Conservation (phyloP, 2,797 vertebrate species). For the Yasuhikotakia modesta region DNA sequence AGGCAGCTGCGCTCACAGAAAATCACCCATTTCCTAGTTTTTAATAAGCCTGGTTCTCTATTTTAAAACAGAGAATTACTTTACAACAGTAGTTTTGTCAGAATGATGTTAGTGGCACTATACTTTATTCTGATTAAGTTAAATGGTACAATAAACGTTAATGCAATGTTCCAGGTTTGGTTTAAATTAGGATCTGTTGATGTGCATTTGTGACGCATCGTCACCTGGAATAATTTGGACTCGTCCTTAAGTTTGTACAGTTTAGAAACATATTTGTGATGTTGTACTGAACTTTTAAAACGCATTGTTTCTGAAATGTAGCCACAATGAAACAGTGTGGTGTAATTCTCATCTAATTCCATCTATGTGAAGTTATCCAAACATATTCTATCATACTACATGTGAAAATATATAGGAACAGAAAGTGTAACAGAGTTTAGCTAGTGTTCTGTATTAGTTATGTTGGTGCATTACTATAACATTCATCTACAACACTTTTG, state of each 20-base stretch:
- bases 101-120: background rate
- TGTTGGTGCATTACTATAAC: too few species aligned
- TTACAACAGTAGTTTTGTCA: background rate
- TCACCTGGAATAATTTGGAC: too few species aligned
- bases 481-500: too few species aligned
- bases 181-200: background rate
- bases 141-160: background rate
- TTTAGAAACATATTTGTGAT: background rate
- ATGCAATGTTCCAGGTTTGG: background rate
- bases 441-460: too few species aligned
- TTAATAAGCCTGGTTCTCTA: constrained; percentile 3
- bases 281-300: background rate
- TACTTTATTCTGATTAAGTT: background rate
- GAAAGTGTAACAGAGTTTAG: too few species aligned
- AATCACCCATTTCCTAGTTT: constrained; percentile 17
- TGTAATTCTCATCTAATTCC: too few species aligned
- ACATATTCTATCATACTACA: too few species aligned
- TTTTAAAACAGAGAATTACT: constrained; percentile 5
- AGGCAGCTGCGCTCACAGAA: constrained; percentile 2
- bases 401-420: too few species aligned
- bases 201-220: too few species aligned
- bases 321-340: too few species aligned
- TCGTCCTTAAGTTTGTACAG: too few species aligned
- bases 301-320: background rate
- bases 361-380: too few species aligned